Evolutionary conservation across 2,113 vertebrate species (phyloP).

Genomic region (Chrysochloris asiatica): DNA sequence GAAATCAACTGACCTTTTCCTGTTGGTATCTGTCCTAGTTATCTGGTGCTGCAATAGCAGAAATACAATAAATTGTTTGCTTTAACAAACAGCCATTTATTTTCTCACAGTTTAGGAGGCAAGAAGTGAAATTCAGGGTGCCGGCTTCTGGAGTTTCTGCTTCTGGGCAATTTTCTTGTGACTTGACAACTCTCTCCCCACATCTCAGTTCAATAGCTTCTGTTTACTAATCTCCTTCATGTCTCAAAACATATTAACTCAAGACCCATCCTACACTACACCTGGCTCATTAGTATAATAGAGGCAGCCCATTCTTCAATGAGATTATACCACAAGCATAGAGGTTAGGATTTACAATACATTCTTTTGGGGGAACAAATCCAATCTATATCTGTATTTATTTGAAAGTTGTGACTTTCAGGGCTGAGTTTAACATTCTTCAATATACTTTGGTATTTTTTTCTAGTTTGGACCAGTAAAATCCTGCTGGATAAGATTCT

Average conservation of each 20-base stretch:
- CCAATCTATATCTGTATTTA: not conserved
- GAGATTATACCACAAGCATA: not conserved
- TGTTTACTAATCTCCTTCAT: not conserved
- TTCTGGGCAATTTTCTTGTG: not conserved
- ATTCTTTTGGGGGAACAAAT: not conserved
- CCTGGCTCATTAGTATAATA: not conserved
- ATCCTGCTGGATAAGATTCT: too few relatives aligned
- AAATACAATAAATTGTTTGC: too few relatives aligned
- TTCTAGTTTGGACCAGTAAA: not conserved
- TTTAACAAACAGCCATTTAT: not conserved
- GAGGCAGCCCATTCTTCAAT: not conserved
- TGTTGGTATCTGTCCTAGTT: not conserved
- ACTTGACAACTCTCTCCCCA: not conserved
- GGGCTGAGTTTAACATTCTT: not conserved
- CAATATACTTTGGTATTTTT: not conserved
- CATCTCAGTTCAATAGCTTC: not conserved
- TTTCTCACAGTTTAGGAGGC: not conserved
- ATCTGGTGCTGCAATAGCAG: too few relatives aligned
- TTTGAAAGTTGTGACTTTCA: slow-evolving; percentile 7
- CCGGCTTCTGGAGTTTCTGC: not conserved
- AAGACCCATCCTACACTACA: not conserved
- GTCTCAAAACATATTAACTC: not conserved
- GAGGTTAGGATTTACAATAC: not conserved
- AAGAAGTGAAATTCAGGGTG: not conserved
- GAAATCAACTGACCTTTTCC: not conserved